These are phyloP conservation scores for Atherinosoma microstoma DNA, from an alignment of 2,797 vertebrate genomes.

Conservation along the genomic window DNA sequence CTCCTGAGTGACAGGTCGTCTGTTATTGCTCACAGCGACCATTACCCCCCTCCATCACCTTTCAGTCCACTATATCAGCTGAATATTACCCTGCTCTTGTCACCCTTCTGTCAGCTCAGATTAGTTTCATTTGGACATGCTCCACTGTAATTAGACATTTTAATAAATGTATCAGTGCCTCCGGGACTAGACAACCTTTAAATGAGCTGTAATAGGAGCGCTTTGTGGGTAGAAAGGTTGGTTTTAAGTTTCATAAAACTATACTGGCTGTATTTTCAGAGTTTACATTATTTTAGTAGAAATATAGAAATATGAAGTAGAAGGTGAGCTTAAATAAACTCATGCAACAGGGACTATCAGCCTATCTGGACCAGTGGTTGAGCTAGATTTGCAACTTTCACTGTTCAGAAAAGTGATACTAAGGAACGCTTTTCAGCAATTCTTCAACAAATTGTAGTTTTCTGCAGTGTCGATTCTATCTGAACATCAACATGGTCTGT, in stretches of 20 bases:
- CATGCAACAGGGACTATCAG: slow-evolving; percentile 2
- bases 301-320: slow-evolving; percentile 37
- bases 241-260: slow-evolving; percentile 8
- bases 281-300: slow-evolving; percentile 44
- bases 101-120: slow-evolving; percentile 29
- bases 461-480: no score
- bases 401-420: neutral
- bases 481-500: neutral
- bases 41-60: slow-evolving; percentile 11
- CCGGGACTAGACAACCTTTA: slow-evolving; percentile 6
- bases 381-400: neutral
- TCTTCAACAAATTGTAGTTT: no score
- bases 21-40: slow-evolving; percentile 28
- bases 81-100: slow-evolving; percentile 13
- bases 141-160: slow-evolving; percentile 40
- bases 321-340: slow-evolving; percentile 22
- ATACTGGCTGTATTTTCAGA: slow-evolving; percentile 21
- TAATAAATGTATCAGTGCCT: slow-evolving; percentile 12
- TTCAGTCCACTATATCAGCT: slow-evolving; percentile 25
- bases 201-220: slow-evolving; percentile 26
- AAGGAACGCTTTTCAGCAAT: slow-evolving; percentile 7
- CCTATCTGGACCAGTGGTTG: neutral
- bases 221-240: neutral
- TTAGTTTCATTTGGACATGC: slow-evolving; percentile 48
- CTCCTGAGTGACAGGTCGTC: slow-evolving; percentile 42